Percentiles rank a stretch among this genome's conserved stretches.
phyloP scores from a whole-genome alignment of 2,113 vertebrate species.

The Myrmecobius fasciatus region DNA sequence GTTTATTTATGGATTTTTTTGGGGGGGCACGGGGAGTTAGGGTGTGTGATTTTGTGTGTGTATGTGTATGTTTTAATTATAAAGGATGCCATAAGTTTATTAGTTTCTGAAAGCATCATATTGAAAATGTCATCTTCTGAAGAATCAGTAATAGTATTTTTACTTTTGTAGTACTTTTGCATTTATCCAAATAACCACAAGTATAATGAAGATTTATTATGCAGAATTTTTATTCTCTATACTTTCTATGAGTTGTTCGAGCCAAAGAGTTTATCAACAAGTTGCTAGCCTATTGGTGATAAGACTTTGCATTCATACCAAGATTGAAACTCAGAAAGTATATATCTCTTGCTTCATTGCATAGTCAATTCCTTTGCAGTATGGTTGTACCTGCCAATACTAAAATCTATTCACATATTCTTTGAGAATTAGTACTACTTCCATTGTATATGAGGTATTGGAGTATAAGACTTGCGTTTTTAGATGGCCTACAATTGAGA shows the following conservation, averaged over 20 bases:
- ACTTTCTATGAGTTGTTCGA: neutral
- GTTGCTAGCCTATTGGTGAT: neutral
- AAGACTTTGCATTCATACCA: neutral
- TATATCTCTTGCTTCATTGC: neutral
- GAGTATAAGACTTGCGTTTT: neutral
- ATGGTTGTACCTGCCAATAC: neutral
- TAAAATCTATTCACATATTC: neutral
- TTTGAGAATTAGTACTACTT: neutral
- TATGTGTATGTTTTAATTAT: neutral
- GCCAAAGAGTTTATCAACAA: neutral
- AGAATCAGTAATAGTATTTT: neutral
- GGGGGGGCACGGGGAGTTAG: too few species aligned
- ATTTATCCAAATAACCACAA: neutral
- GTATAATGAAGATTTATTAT: neutral
- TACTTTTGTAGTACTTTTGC: neutral
- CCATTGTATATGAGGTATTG: neutral
- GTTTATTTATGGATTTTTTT: neutral
- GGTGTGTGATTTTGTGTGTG: neutral
- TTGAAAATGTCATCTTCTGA: neutral
- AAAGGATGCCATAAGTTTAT: neutral
- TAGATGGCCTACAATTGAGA: neutral
- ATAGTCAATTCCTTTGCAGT: neutral
- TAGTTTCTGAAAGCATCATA: neutral
- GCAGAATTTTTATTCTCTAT: neutral
- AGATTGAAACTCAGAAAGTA: neutral